Conservation (phyloP, 2,113 vertebrate genomes). For the Tragelaphus buxtoni region DNA sequence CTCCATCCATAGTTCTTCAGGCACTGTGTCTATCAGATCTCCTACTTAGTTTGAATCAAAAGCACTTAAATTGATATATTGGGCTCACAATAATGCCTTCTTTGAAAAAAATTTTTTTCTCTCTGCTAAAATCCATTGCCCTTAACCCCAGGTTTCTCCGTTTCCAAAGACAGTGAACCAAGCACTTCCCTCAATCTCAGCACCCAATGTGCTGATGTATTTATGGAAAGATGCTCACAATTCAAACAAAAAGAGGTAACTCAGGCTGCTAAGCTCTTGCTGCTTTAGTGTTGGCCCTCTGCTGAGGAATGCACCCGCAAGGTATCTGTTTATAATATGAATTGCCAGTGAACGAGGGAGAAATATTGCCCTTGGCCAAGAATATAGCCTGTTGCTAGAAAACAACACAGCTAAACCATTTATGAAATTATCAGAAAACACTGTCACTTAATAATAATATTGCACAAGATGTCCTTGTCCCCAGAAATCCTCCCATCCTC, state of each 20-base stretch:
- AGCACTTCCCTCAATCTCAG: neutral
- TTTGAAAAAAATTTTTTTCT: neutral
- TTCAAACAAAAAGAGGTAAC: neutral
- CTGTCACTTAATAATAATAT: neutral
- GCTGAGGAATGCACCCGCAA: neutral
- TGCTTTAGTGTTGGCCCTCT: neutral
- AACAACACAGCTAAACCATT: neutral
- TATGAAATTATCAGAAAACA: neutral
- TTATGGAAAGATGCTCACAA: neutral
- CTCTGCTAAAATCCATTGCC: neutral
- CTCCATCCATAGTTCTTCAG: neutral
- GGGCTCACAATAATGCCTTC: neutral
- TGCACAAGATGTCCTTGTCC: neutral
- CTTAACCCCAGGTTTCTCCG: neutral
- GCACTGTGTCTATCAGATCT: neutral
- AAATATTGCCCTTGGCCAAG: neutral
- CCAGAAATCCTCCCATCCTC: neutral
- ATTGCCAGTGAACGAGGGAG: neutral
- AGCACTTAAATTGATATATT: neutral
- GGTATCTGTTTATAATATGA: neutral
- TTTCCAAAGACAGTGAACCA: neutral
- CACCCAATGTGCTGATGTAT: neutral
- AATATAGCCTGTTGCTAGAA: constrained; percentile 46
- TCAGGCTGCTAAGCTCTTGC: neutral
- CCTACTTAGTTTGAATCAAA: neutral